Evolutionary conservation across 2,113 vertebrate species (phyloP), one percentile per base, ranked within the genome.

Genomic region (Hassar affinis): DNA sequence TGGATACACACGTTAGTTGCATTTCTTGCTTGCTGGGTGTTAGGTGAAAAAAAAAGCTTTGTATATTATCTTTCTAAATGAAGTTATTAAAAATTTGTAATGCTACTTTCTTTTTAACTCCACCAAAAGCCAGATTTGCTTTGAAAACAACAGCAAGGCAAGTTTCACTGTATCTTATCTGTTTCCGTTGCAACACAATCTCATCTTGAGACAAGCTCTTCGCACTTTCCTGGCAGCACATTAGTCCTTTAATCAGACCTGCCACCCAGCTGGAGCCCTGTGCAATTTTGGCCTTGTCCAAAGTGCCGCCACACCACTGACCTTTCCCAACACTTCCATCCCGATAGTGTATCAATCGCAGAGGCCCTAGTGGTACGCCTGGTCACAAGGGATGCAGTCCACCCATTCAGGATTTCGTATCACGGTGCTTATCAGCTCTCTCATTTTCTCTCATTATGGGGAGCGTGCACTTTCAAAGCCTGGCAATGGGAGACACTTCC

Each of bases 381-480:
- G 68, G 85, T 88, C 88, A 88, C 87, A 90, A 83, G 90, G 90
- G 92, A 86, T 51, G 57, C 82, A 84, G 72, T 80, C 66, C 87
- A 89, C 88, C 92, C 91, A 84, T 83, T 81, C 89, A 87, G 91
- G 76, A 84, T 85, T 72, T 77, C 76, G 85, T 92, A 94, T 95
- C 93, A 85, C 54, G 35, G 54, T 77, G 89, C 89, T 92, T 90
- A 94, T 94, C 94, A 88, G 85, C 84, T 76, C 88, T 56, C 90
- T 88, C 89, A 94, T 94, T 94, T 93, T 93, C 91, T 86, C 91
- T 92, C 91, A 93, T 95, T 94, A 94, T 38, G 88, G 64, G 90
- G 88, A 94, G 93, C 91, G 91, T 93, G 91, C 88, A 90, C 90
- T 88, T 90, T 83, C 78, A 93, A 83, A 80, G 90, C 84, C 87